Evolutionary conservation across 1,140 invertebrate genomes (phyloP), one percentile per base, ranked within the genome.

Genomic region (Anastrepha ludens): DNA sequence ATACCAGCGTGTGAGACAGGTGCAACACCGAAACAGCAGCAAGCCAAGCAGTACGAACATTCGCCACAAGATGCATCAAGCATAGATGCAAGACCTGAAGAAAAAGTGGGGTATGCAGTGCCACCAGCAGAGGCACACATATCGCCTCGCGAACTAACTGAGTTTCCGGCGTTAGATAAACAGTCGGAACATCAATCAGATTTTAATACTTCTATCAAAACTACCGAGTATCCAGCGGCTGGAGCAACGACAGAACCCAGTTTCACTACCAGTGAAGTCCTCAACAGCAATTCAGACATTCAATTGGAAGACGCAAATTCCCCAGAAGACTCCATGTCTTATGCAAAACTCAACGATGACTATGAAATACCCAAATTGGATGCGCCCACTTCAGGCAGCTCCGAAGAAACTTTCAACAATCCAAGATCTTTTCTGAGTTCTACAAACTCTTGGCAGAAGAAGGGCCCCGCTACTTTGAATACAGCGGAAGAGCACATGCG

Each of bases 401-500:
- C 9, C 15, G 17, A 81, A 50, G 47, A 29, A 55, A 20, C 47
- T 8, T 7, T 3, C 7, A 11, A n/a, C 20, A 55, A n/a, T 0
- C n/a, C 74, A 15, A 55, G 29, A 2, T 7, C 7, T 67, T 5
- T 29, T 2, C 7, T 67, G 64, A 67, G 11, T 29, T 3, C 7
- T 29, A 3, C 44, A 62, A 62, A 62, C n/a, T 13, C 60, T 15
- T 17, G 60, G 60, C 13, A 9, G 47, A 29, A 81, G 47, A 55
- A 5, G n/a, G 47, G n/a, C 17, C 17, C n/a, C 20, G 2, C 6
- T 13, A 55, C 3, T 20, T 58, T 81, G 17, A n/a, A 7, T 11
- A 55, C 74, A 55, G 74, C 74, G n/a, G 74, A 81, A 55, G 74
- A 81, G 17, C 74, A 81, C n/a, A 55, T 7, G 1, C 44, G 47